A percentile compares a stretch with the other conserved stretches of the same genome.
Conservation (phyloP, 2,113 vertebrate genomes). For the Acrocephalus arundinaceus region DNA sequence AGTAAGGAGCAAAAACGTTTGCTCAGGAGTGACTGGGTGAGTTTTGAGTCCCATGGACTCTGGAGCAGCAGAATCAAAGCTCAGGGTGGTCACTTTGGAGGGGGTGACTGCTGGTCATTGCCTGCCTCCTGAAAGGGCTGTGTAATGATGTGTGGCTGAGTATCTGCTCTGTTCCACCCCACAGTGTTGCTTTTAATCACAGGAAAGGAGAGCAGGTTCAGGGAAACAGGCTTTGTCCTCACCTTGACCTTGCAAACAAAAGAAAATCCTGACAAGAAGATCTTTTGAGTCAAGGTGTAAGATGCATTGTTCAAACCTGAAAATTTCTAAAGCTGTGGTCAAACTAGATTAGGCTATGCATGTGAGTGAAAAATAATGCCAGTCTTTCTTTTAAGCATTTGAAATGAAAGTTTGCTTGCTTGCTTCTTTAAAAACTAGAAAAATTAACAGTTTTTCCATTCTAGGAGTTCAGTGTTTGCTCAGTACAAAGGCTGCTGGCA, state of each 20-base stretch:
- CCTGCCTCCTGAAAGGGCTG: not conserved
- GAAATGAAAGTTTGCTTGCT: not conserved
- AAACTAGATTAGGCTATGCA: not conserved
- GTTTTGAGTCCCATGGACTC: rapidly evolving
- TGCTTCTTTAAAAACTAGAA: not conserved
- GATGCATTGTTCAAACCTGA: not conserved
- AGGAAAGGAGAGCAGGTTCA: not conserved
- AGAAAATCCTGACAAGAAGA: not conserved
- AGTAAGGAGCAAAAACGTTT: not conserved
- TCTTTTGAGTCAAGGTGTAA: not conserved
- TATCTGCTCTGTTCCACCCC: not conserved
- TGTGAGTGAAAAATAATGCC: not conserved
- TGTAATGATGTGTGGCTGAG: not conserved
- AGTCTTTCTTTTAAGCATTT: not conserved
- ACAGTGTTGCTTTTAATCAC: not conserved
- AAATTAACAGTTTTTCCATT: not conserved
- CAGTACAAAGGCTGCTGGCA: not conserved
- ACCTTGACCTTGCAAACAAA: not conserved
- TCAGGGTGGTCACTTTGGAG: rapidly evolving
- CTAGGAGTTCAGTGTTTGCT: not conserved
- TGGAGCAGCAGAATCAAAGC: not conserved
- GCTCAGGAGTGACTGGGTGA: not conserved
- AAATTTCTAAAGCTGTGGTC: not conserved
- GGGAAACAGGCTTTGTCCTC: not conserved
- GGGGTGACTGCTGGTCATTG: not conserved